Percentiles rank a stretch among this genome's conserved stretches.
These are phyloP conservation scores for Drosophila rhopaloa DNA, from an alignment of 1,140 invertebrate species.

Conservation along the genomic window DNA sequence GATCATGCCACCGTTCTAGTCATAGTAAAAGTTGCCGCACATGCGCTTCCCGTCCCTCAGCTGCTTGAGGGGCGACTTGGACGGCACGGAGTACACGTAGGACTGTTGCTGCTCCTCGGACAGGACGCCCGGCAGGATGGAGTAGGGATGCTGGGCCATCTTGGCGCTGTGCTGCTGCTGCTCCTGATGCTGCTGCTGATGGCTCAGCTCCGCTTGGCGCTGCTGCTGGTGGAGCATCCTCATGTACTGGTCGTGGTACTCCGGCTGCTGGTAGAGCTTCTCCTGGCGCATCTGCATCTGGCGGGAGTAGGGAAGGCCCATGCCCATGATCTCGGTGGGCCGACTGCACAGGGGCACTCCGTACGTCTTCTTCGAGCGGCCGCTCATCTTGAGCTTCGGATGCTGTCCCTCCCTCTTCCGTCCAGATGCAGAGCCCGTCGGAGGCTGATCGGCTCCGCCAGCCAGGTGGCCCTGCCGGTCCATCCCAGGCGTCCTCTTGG, in stretches of 20 bases:
- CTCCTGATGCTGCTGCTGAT: constrained; percentile 12
- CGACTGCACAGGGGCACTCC: constrained; percentile 40
- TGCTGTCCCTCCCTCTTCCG: not conserved
- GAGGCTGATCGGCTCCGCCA: not conserved
- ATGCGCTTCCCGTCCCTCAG: constrained; percentile 11
- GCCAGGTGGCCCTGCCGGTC: not conserved
- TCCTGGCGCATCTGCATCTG: constrained; percentile 24
- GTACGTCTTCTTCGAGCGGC: constrained; percentile 3
- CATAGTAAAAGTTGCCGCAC: constrained; percentile 71
- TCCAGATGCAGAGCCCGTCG: not conserved
- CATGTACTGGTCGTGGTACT: constrained; percentile 26
- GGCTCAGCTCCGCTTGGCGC: constrained; percentile 8
- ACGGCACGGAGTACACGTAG: constrained; percentile 32
- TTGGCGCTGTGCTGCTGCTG: not conserved
- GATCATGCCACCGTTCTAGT: not conserved
- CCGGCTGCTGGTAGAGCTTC: constrained; percentile 24
- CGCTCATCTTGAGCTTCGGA: not conserved
- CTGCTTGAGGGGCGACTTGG: not conserved
- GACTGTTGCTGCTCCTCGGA: not conserved
- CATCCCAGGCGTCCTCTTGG: not conserved
- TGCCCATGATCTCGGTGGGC: constrained; percentile 31
- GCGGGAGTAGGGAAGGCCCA: constrained; percentile 6
- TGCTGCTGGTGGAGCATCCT: constrained; percentile 16
- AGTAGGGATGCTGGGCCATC: not conserved
- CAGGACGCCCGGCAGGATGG: not conserved